Percentiles rank a stretch among this genome's conserved stretches.
Evolutionary conservation across 2,113 vertebrate genomes (phyloP).

Genomic region (Leptodactylus fuscus): DNA sequence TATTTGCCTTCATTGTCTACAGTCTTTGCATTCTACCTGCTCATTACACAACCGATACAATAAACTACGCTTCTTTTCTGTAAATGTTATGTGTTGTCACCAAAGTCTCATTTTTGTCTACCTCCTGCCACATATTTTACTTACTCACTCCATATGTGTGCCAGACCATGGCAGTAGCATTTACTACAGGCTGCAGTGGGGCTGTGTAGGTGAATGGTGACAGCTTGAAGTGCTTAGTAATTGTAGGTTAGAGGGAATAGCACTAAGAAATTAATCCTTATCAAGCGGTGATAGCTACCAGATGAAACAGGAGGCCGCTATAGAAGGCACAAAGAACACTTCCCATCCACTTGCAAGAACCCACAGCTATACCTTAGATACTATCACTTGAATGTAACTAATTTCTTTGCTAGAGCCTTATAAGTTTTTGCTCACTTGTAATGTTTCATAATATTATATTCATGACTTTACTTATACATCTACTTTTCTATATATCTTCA

Average conservation of each 20-base stretch:
- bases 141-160: background rate
- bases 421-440: too few relatives aligned
- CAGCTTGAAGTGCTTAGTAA: background rate
- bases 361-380: too few relatives aligned
- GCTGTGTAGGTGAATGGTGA: background rate
- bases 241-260: background rate
- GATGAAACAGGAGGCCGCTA: background rate
- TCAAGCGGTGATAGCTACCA: background rate
- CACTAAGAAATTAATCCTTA: background rate
- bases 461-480: too few relatives aligned
- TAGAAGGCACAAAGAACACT: too few relatives aligned
- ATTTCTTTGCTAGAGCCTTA: too few relatives aligned
- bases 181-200: background rate
- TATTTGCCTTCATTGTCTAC: too few relatives aligned
- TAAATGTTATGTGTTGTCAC: background rate
- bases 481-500: too few relatives aligned
- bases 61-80: background rate
- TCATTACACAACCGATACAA: background rate
- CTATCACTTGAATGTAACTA: too few relatives aligned
- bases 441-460: too few relatives aligned
- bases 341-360: too few relatives aligned
- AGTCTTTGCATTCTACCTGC: background rate
- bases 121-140: background rate
- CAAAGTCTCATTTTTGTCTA: background rate
- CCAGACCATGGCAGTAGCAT: background rate